A percentile compares a stretch with the other conserved stretches of the same genome.
Evolutionary conservation across 2,113 vertebrate species (phyloP).

Genomic region (Parotia lawesii): DNA sequence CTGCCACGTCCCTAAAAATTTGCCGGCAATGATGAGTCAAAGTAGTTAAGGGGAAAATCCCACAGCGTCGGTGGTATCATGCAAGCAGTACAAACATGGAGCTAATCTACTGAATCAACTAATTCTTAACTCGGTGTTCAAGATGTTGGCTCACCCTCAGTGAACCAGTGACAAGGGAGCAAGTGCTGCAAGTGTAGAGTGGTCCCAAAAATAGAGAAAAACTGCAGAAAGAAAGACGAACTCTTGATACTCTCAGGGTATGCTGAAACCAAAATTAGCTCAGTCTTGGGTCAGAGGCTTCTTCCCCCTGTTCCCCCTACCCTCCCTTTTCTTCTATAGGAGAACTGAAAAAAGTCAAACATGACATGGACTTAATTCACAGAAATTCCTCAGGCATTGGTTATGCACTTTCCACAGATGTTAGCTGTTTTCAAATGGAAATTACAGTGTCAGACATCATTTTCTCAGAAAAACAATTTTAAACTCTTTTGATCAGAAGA

Average conservation of each 20-base stretch:
- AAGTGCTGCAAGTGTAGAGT: not conserved
- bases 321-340: not conserved
- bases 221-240: not conserved
- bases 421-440: conserved; percentile 63
- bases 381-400: conserved; percentile 50
- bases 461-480: conserved; percentile 61
- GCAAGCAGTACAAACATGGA: not conserved
- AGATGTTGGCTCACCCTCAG: not conserved
- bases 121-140: not conserved
- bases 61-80: not conserved
- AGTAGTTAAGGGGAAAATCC: not conserved
- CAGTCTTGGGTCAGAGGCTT: not conserved
- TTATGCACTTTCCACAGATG: conserved; percentile 62
- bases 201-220: not conserved
- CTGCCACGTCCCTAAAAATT: not conserved
- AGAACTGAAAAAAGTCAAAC: conserved; percentile 21
- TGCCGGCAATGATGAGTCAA: not conserved
- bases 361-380: not conserved
- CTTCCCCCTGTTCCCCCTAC: too few relatives aligned
- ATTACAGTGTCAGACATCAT: conserved; percentile 49
- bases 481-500: conserved; percentile 44
- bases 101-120: not conserved
- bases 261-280: not conserved
- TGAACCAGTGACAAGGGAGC: not conserved
- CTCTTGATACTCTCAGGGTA: not conserved